A percentile compares a stretch with the other conserved stretches of the same genome.
Evolutionary conservation across 1,140 invertebrate species (phyloP).

Genomic region (Pseudachorutes palmiensis): DNA sequence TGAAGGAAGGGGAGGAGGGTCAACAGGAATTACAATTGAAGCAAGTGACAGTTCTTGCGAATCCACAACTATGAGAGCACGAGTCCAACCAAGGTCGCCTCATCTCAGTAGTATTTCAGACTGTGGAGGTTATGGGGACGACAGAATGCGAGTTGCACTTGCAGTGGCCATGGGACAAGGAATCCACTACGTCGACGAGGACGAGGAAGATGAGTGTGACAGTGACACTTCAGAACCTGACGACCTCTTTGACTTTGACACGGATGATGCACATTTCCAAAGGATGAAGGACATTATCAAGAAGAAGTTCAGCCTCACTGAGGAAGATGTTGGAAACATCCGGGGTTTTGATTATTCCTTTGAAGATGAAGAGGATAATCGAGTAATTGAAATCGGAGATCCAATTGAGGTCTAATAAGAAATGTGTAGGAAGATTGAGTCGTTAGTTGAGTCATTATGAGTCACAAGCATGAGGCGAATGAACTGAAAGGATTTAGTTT

Average conservation of each 20-base stretch:
- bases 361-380: neutral
- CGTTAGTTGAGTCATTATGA: too few relatives aligned
- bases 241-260: conserved; percentile 1
- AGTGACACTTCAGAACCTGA: neutral
- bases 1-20: neutral
- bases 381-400: neutral
- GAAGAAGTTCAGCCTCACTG: conserved; percentile 8
- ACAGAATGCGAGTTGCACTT: neutral
- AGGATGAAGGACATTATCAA: conserved; percentile 6
- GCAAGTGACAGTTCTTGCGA: neutral
- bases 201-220: neutral
- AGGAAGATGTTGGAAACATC: neutral
- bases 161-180: neutral
- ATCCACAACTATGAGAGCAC: neutral
- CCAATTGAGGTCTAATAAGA: neutral
- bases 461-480: neutral
- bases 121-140: neutral
- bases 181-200: neutral
- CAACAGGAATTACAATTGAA: neutral
- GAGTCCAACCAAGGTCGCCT: neutral
- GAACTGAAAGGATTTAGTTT: too few relatives aligned
- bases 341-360: neutral
- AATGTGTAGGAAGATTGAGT: too few relatives aligned
- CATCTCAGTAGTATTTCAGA: too few relatives aligned
- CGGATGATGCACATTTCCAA: neutral